Evolutionary conservation across 2,888 invertebrate species (phyloP), one percentile per base, ranked within the genome.

Genomic region (Pandemis heparana): DNA sequence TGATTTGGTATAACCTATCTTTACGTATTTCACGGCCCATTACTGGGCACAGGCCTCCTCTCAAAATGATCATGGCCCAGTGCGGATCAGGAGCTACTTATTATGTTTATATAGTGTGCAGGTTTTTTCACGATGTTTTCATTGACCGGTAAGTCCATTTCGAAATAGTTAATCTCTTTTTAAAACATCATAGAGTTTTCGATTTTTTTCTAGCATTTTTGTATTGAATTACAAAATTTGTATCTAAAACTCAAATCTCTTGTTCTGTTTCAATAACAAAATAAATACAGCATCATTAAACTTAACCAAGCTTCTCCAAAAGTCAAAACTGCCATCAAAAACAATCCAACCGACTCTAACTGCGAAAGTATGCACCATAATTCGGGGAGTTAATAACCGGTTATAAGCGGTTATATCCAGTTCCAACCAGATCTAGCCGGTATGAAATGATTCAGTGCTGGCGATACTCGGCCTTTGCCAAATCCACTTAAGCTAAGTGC

Each of bases 401-500:
- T 61, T 70, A 70, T 70, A 76, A 76, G 64, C 59, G 68, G 72
- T 41, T 48, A 71, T 65, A 74, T 71, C 69, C 62, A 61, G 75
- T 43, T 38, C 60, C 59, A 68, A 70, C 76, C 65, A 71, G 62
- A 66, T 70, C 61, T 53, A 59, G 43, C 60, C 62, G 16, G 71
- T 61, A 66, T 43, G 53, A 67, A 71, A 71, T 75, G 75, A 75
- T 75, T 64, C 71, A 75, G 67, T 71, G 43, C 41, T 32, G 43
- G 64, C 59, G 62, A 48, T 38, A 32, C 23, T 53, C 70, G 41
- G 77, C 77, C 81, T 80, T 77, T 85, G 85, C 88, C 85, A 87
- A 87, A 89, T 88, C 87, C 85, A 87, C 85, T 89, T 86, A 85
- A 79, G 80, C 77, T 82, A 80, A 83, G 82, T 84, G 84, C 85